phyloP scores from a whole-genome alignment of 2,888 invertebrate genomes.

The Syrphus vitripennis region DNA sequence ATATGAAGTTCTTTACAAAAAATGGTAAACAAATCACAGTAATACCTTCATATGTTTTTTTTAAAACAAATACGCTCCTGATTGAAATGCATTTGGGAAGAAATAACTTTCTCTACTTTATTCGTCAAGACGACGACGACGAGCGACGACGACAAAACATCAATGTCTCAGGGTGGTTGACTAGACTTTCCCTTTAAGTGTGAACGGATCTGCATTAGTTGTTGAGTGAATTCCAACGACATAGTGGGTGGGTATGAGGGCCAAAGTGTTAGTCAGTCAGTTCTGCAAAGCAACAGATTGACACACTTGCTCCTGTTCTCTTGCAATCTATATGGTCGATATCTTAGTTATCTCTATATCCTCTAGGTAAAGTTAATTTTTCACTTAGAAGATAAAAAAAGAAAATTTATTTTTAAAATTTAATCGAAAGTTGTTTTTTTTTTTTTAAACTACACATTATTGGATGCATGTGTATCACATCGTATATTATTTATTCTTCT shows the following conservation, averaged over 20 bases:
- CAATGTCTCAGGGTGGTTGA: conserved; percentile 11
- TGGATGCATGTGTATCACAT: background rate
- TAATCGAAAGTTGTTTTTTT: conserved; percentile 14
- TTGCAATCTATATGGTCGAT: background rate
- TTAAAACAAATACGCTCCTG: background rate
- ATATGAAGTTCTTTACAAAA: too few relatives aligned
- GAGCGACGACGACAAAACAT: background rate
- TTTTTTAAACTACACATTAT: background rate
- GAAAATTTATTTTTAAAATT: conserved; percentile 4
- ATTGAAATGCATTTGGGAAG: conserved; percentile 9
- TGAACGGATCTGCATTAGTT: conserved; percentile 31
- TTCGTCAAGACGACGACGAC: background rate
- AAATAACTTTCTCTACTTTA: conserved; percentile 25
- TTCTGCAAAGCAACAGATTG: conserved; percentile 23
- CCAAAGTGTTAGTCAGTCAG: background rate
- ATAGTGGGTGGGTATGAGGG: conserved; percentile 7
- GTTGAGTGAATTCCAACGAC: conserved; percentile 9
- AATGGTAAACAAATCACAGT: too few relatives aligned
- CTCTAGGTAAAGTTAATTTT: conserved; percentile 14
- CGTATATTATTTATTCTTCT: background rate
- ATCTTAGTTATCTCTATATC: background rate
- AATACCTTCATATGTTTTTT: too few relatives aligned
- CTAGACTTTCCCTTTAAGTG: conserved; percentile 54
- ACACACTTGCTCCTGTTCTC: conserved; percentile 12
- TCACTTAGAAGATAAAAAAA: conserved; percentile 23